Conservation (phyloP, 2,888 invertebrate genomes). For the Hirtodrosophila alboralis region DNA sequence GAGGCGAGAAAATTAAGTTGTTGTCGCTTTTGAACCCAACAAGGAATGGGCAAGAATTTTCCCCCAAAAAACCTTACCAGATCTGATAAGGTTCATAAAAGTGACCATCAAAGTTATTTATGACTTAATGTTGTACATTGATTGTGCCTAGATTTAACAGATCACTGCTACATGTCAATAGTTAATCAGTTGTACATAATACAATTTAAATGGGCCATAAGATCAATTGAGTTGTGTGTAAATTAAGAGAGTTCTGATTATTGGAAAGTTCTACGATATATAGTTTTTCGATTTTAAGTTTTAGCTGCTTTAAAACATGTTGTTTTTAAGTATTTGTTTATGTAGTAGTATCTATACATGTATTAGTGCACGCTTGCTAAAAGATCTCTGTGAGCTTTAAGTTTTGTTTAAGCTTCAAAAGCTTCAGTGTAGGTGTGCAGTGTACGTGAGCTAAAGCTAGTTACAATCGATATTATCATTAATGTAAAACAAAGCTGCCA, state of each 20-base stretch:
- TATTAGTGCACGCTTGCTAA: not conserved
- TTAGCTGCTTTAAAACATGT: too few species aligned
- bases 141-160: slow-evolving; percentile 58
- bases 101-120: slow-evolving; percentile 70
- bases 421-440: too few species aligned
- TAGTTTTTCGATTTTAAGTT: too few species aligned
- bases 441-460: too few species aligned
- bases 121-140: slow-evolving; percentile 50
- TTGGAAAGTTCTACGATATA: not conserved
- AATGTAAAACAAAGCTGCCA: too few species aligned
- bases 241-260: slow-evolving; percentile 14
- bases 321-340: not conserved
- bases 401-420: not conserved
- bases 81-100: slow-evolving; percentile 68
- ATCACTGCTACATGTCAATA: slow-evolving; percentile 56
- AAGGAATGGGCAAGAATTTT: slow-evolving; percentile 14
- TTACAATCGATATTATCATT: too few species aligned
- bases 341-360: not conserved
- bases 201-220: slow-evolving; percentile 5
- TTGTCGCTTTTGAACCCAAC: slow-evolving; percentile 47
- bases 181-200: slow-evolving; percentile 45
- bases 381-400: not conserved
- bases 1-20: slow-evolving; percentile 78
- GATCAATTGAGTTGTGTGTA: slow-evolving; percentile 4
- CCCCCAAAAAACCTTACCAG: slow-evolving; percentile 1